Evolutionary conservation across 2,113 vertebrate genomes (phyloP).

Genomic region (Hylia prasina): DNA sequence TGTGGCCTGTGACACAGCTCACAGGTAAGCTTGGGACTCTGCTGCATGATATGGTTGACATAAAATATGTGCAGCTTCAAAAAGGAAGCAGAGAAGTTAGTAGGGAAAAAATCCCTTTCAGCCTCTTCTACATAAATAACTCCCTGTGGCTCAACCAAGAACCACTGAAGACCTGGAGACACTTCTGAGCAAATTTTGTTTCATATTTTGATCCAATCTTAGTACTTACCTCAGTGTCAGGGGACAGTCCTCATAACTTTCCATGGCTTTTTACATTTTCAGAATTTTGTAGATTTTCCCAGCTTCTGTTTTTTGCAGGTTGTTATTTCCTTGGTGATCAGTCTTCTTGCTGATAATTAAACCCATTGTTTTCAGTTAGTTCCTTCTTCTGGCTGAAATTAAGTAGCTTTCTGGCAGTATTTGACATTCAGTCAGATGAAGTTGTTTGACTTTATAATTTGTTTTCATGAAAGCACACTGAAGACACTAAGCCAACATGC

Average conservation of each 20-base stretch:
- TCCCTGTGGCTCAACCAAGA: neutral
- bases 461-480: neutral
- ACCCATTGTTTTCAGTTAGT: neutral
- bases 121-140: neutral
- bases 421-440: neutral
- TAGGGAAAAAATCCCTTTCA: accelerated
- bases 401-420: neutral
- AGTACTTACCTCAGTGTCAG: neutral
- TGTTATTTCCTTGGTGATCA: neutral
- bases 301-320: neutral
- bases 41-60: neutral
- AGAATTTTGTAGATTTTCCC: neutral
- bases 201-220: neutral
- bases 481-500: neutral
- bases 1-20: neutral
- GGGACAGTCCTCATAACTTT: neutral
- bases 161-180: neutral
- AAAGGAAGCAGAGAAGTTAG: neutral
- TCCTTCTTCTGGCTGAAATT: neutral
- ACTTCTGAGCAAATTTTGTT: neutral
- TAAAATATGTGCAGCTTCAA: neutral
- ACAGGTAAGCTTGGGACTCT: neutral
- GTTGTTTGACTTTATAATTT: neutral
- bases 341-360: neutral
- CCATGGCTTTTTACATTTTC: neutral